Percentiles rank a stretch among this genome's conserved stretches.
Evolutionary conservation across 2,888 invertebrate species (phyloP).

Genomic region (Drosophila merina): DNA sequence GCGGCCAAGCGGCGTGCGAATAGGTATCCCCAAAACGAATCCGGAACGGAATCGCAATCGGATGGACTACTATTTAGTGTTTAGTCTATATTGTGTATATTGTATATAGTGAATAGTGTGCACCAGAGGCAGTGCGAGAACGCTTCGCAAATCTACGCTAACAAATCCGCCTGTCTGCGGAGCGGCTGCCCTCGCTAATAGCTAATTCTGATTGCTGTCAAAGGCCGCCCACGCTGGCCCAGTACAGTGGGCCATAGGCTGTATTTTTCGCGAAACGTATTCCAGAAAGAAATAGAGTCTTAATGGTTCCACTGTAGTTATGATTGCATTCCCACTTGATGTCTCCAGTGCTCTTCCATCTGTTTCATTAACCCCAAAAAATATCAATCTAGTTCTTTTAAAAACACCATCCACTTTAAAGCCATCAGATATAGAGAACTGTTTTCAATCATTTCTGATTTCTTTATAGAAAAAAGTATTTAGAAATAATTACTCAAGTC

Average conservation of each 20-base stretch:
- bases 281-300: background rate
- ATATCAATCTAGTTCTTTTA: background rate
- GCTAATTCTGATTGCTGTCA: conserved; percentile 58
- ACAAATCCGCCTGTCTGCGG: conserved; percentile 42
- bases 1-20: conserved; percentile 8
- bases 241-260: conserved; percentile 16
- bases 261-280: background rate
- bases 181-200: conserved; percentile 30
- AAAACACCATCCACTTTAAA: conserved; percentile 1
- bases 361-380: conserved; percentile 27
- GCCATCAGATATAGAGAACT: background rate
- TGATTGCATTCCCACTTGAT: conserved; percentile 10
- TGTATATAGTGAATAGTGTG: background rate
- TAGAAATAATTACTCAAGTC: background rate
- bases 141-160: conserved; percentile 67
- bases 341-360: conserved; percentile 18
- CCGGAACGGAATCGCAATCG: conserved; percentile 11
- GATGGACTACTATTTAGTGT: conserved; percentile 10
- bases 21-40: background rate
- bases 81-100: too few relatives aligned
- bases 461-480: background rate
- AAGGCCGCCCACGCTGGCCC: conserved; percentile 48
- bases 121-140: conserved; percentile 33
- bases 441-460: background rate
- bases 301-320: conserved; percentile 7